A percentile compares a stretch with the other conserved stretches of the same genome.
These are phyloP conservation scores for Drosophila melanica DNA, from an alignment of 1,140 invertebrate species.

Conservation along the genomic window DNA sequence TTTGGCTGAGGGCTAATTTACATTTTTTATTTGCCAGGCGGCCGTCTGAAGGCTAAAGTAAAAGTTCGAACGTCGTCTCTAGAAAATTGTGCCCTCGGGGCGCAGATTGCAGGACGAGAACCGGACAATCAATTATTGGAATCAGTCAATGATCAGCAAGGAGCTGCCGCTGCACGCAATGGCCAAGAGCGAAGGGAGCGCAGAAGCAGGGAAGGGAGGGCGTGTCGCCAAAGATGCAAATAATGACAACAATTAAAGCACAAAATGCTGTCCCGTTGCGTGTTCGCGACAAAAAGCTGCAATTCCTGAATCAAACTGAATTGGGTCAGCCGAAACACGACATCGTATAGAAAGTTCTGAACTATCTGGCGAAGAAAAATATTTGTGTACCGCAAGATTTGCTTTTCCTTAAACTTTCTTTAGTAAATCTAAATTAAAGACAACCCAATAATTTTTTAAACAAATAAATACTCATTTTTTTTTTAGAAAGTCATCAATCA, in stretches of 20 bases:
- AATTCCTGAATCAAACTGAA: neutral
- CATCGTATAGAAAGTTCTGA: too few species aligned
- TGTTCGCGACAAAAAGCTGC: neutral
- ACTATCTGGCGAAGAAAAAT: too few species aligned
- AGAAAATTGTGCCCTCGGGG: constrained; percentile 68
- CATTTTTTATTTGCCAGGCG: constrained; percentile 49
- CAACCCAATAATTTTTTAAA: too few species aligned
- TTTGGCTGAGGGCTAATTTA: constrained; percentile 61
- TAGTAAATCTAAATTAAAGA: too few species aligned
- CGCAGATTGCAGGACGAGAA: constrained; percentile 18
- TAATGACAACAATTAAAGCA: constrained; percentile 66
- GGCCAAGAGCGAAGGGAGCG: constrained; percentile 43
- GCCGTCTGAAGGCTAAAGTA: constrained; percentile 55
- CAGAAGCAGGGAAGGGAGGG: constrained; percentile 24
- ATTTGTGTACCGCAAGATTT: too few species aligned
- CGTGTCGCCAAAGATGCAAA: constrained; percentile 47
- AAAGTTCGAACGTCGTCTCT: constrained; percentile 43
- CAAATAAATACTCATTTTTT: too few species aligned
- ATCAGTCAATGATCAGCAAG: constrained; percentile 77
- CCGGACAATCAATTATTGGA: constrained; percentile 70
- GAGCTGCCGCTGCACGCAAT: constrained; percentile 66
- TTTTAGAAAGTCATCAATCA: too few species aligned
- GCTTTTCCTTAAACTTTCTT: too few species aligned
- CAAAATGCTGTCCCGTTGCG: constrained; percentile 36
- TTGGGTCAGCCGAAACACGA: neutral